phyloP scores from a whole-genome alignment of 2,797 vertebrate genomes.

The Mus minutoides region DNA sequence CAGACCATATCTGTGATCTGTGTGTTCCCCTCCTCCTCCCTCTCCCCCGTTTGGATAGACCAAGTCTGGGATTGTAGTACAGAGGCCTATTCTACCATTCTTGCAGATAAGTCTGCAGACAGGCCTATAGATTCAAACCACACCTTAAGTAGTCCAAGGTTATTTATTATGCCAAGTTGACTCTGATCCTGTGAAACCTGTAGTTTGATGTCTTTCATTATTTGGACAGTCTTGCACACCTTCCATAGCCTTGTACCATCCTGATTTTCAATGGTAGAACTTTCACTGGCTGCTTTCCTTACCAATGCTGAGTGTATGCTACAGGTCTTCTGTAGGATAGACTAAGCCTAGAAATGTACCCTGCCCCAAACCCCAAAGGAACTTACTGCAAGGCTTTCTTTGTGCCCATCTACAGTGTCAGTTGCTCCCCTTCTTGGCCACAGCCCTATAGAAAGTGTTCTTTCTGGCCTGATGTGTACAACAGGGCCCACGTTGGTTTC shows the following conservation, averaged over 20 bases:
- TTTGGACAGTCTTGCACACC: neutral
- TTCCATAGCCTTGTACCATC: neutral
- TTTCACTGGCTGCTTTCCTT: neutral
- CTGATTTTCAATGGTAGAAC: neutral
- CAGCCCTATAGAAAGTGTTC: neutral
- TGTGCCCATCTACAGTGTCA: neutral
- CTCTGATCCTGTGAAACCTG: neutral
- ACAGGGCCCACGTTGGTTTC: neutral
- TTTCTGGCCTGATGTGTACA: neutral
- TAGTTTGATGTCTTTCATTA: neutral
- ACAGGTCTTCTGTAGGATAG: neutral
- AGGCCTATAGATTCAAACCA: too few relatives aligned
- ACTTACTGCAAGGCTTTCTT: neutral
- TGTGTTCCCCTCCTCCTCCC: too few relatives aligned
- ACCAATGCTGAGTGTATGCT: neutral
- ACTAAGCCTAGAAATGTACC: neutral
- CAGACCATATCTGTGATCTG: neutral
- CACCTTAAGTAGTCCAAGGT: too few relatives aligned
- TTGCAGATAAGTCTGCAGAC: neutral
- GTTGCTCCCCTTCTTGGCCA: neutral
- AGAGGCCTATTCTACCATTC: neutral
- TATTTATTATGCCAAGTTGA: neutral
- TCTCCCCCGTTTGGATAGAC: too few relatives aligned
- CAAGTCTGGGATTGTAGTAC: neutral
- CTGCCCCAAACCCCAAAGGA: too few relatives aligned